These are phyloP conservation scores for Nothoprocta pentlandii DNA, from an alignment of 2,113 vertebrate genomes.

Conservation along the genomic window DNA sequence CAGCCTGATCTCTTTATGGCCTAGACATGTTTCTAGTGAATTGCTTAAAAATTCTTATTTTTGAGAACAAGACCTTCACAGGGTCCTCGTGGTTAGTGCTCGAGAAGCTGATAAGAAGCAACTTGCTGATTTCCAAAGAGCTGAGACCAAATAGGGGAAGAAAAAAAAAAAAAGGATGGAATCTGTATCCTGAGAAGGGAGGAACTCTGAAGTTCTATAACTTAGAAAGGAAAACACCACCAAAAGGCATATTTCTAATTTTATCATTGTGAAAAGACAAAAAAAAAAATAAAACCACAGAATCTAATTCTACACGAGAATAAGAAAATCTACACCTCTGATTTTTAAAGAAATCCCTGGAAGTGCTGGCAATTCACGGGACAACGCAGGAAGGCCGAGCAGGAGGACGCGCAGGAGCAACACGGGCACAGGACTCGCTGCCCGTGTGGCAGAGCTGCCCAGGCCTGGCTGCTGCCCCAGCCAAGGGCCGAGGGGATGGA, in stretches of 20 bases:
- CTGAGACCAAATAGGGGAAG: background rate
- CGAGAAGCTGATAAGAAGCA: background rate
- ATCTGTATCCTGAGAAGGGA: background rate
- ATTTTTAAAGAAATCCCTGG: background rate
- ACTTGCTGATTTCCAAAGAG: background rate
- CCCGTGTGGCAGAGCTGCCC: background rate
- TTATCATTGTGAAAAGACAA: background rate
- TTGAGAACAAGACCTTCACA: background rate
- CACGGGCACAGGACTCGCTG: background rate
- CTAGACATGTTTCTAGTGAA: background rate
- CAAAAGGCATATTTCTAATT: background rate
- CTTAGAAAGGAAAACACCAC: background rate
- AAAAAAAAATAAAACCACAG: background rate
- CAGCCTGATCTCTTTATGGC: background rate
- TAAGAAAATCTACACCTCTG: background rate
- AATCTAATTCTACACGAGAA: background rate
- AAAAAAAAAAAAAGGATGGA: background rate
- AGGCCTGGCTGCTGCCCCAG: background rate
- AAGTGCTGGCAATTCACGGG: background rate
- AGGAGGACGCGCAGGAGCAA: background rate
- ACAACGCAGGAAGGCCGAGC: background rate
- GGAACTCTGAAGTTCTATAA: background rate
- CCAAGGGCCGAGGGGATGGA: background rate
- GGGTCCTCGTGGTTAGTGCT: background rate
- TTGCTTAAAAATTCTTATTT: background rate